Evolutionary conservation across 2,113 vertebrate species (phyloP), one percentile per base, ranked within the genome.

Genomic region (Gasterosteus nipponicus): DNA sequence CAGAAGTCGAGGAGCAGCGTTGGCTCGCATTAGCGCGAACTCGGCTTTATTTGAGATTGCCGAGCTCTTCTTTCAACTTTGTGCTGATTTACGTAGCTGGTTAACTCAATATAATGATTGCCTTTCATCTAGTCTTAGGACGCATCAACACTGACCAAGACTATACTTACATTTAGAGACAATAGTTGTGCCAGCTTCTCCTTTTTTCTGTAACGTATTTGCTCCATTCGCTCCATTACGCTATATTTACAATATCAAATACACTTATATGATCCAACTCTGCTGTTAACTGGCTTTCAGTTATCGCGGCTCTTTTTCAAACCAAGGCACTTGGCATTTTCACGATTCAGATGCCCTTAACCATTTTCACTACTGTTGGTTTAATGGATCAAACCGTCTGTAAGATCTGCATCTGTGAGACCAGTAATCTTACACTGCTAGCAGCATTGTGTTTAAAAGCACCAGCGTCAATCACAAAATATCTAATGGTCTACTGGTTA

Each of bases 371-470:
- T 49, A 42, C 18, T 22, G 26, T 26, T 46, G 35, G 38, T 69
- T 59, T 53, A 3, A 67, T 5, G 18, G 33, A 77, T 6, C 19
- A 56, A 49, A 4, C 12, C 16, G 69, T 67, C 46, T 26, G 22
- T 26, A 26, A 26, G 22, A 22, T 71, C 68, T 18, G 9, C 53
- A 44, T 59, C 51, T 65, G 53, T 47, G 51, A 80, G 77, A 64
- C 51, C 57, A 64, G 42, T 62, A 71, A 57, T 38, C 65, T 41
- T 10, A 15, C 22, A 5, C 57, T 57, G 39, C 68, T 26, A 26
- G 22, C 22, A 26, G 22, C 22, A 26, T 26, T 26, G 22, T 26
- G 22, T 26, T 70, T 75, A 53, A 19, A 54, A 57, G 57, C n/a
- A 53, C 7, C 49, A 3, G 19, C 39, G 46, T 54, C 19, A 31